Base-by-base conservation (phyloP, 30 jellyfish, hydroid and myxozoan species). In the Hydractinia symbiolongicarpus region DNA sequence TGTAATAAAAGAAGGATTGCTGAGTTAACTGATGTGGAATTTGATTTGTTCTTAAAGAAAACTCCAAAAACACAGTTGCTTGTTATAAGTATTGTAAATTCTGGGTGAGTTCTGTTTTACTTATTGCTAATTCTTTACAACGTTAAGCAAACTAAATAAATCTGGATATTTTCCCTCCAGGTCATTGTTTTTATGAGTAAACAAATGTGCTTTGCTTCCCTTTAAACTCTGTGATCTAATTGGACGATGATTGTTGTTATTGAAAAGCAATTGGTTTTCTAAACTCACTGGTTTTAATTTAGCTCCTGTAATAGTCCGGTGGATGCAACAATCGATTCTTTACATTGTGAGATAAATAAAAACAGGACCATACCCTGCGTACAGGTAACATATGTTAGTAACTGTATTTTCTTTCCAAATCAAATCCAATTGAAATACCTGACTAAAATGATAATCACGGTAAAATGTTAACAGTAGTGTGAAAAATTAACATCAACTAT, bases 1-100 rank as follows among this genome's bases (percentile, higher is more conserved):
- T 88, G 96, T 70, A 88, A 79, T 62, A 88, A 88, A 82, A 61
- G 96, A 56, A 69, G 86, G 62, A 83, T 88, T 10, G 89, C 96
- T 19, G 50, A 16, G 76, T 73, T 88, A 53, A 72, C 84, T 51
- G 96, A 88, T 67, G 51, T 83, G 66, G 96, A 88, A 73, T 82
- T 81, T 62, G 96, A 88, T 57, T 53, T 73, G 11, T 88, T 82
- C 21, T 53, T 88, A 5, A 82, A 66, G 56, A 83, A 81, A 8
- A 84, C 73, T 44, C 89, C 96, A 62, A 79, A 69, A 57, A 82
- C 96, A 9, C 96, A 88, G 69, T 87, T 88, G 55, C 56, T 88
- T 61, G 93, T 88, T 50, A 79, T 88, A 67, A 83, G 93, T 79
- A 76, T 88, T 9, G 83, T 79, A 9, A 80, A 90, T 7, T 73